Conservation (phyloP, 2,113 vertebrate genomes). For the Arenaria interpres region DNA sequence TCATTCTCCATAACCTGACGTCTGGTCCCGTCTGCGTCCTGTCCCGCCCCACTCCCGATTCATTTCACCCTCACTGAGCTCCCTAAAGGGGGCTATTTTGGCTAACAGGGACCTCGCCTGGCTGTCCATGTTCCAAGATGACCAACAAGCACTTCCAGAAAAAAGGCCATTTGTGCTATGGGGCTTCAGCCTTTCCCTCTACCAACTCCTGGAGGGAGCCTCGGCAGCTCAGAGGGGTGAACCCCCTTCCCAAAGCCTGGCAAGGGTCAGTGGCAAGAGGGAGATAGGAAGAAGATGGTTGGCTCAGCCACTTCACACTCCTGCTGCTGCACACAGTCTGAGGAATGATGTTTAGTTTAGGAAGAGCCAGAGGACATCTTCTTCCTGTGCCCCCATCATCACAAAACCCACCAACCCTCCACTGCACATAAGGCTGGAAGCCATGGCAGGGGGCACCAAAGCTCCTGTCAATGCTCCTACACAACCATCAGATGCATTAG, state of each 20-base stretch:
- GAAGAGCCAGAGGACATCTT: background rate
- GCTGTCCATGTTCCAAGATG: background rate
- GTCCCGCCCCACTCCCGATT: background rate
- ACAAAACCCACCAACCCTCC: background rate
- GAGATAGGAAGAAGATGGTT: background rate
- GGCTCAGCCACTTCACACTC: background rate
- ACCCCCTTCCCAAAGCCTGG: background rate
- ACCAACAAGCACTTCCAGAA: background rate
- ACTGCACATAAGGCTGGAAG: background rate
- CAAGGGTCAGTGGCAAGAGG: background rate
- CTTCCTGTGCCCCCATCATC: fast-evolving
- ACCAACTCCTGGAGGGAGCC: background rate
- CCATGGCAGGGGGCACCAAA: background rate
- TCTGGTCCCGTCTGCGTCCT: no score
- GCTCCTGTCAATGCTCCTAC: background rate
- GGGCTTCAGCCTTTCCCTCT: background rate
- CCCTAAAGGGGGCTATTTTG: background rate
- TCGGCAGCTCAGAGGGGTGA: background rate
- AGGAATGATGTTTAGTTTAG: background rate
- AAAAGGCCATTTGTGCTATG: background rate
- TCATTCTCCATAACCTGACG: background rate
- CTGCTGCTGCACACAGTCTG: background rate
- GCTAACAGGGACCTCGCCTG: background rate
- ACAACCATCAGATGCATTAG: background rate
- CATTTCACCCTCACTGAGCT: background rate